Base-by-base conservation (phyloP, 2,113 vertebrate species). In the Tretioscincus oriximinensis region DNA sequence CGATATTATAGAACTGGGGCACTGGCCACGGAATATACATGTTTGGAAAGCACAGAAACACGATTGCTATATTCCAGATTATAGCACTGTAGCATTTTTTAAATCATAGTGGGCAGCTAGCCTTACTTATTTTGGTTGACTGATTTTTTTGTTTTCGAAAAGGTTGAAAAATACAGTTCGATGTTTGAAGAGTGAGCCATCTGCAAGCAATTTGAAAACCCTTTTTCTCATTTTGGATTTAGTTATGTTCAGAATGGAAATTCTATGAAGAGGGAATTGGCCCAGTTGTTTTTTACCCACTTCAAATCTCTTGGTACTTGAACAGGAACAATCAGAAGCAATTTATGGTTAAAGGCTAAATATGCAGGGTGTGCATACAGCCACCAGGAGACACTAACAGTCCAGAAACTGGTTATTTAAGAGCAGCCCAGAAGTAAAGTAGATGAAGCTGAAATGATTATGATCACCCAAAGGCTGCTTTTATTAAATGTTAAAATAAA, bases 401-500 rank as follows among this genome's bases (percentile, higher is more conserved):
- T 76, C 73, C 54, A 76, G 54, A 76, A 47, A 68, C 69, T 18
- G 63, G 76, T 63, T 29, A 35, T 14, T 47, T 75, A n/a, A 81
- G 61, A 41, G 29, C 12, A 12, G 61, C 41, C 66, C 29, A 73
- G n/a, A 71, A 29, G 21, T 54, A 28, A 28, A 67, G 6, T 28
- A 54, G 60, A 81, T n/a, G 21, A 73, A 9, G 11, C 14, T 58
- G 49, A 21, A 74, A 31, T 54, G 24, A 58, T 35, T 22, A 7
- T 68, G 24, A 66, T 66, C 28, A 66, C 28, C 18, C n/a, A 63
- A 51, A 35, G 29, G 49, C 2, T 31, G 21, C 60, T 49, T 49
- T 29, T 24, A 29, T 5, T n/a, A 35, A 41, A 24, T 11, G 20
- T 49, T 31, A 64, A 65, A 35, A 49, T 26, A 6, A 72, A 47